Percentiles rank a stretch among this genome's conserved stretches.
Evolutionary conservation across 2,113 vertebrate genomes (phyloP).

Genomic region (Fregetta grallaria): DNA sequence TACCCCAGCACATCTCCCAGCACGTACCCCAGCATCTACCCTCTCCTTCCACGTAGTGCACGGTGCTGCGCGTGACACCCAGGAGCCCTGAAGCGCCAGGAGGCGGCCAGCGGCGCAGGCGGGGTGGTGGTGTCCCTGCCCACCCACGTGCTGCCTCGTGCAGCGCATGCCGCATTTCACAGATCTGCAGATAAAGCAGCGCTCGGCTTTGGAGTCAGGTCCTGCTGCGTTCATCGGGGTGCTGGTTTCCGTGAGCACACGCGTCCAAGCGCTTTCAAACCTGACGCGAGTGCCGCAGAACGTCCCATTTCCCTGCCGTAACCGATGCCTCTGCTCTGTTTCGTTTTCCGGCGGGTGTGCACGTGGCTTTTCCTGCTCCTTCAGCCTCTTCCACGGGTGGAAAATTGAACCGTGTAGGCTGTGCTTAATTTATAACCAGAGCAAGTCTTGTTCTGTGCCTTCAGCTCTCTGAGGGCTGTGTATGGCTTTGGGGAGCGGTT

Average conservation of each 20-base stretch:
- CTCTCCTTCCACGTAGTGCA: fast-evolving
- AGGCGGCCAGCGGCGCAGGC: background rate
- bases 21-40: background rate
- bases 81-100: background rate
- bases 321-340: fast-evolving
- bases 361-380: background rate
- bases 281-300: fast-evolving
- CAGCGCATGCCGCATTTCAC: fast-evolving
- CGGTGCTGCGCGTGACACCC: fast-evolving
- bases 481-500: background rate
- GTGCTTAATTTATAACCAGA: background rate
- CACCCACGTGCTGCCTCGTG: background rate
- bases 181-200: background rate
- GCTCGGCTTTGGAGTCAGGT: fast-evolving
- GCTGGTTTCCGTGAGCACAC: fast-evolving
- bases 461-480: background rate
- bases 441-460: background rate
- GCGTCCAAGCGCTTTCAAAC: background rate
- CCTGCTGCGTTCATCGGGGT: fast-evolving
- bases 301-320: fast-evolving
- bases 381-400: background rate
- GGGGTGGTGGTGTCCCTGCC: background rate
- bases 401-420: background rate
- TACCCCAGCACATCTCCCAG: background rate
- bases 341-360: fast-evolving